A percentile compares a stretch with the other conserved stretches of the same genome.
These are phyloP conservation scores for Zoanthus sansibaricus DNA, from an alignment of 92 coral and sea anemone species.

Conservation along the genomic window DNA sequence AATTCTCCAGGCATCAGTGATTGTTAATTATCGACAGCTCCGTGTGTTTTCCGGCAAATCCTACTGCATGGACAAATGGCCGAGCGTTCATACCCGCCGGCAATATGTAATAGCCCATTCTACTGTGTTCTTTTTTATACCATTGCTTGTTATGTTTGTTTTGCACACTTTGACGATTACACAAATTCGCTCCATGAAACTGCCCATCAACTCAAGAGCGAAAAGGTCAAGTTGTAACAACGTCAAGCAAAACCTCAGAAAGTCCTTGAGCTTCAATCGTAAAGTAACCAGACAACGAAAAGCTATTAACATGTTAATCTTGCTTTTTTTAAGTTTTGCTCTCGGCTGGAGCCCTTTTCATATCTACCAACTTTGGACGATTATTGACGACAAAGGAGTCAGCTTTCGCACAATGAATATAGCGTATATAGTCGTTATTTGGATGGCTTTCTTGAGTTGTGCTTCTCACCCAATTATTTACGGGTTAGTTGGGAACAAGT, in stretches of 20 bases:
- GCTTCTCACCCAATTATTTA: conserved; percentile 82
- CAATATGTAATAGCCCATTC: conserved; percentile 60
- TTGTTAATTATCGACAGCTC: conserved; percentile 46
- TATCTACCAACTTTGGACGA: conserved; percentile 53
- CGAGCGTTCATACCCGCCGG: conserved; percentile 52
- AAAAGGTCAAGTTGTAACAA: background rate
- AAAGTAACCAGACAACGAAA: conserved; percentile 71
- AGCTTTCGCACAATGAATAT: conserved; percentile 47
- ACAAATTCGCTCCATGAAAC: conserved; percentile 58
- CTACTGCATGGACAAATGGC: conserved; percentile 69
- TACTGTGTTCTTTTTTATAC: conserved; percentile 66
- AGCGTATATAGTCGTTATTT: conserved; percentile 40
- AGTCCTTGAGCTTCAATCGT: conserved; percentile 20
- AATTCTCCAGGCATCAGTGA: conserved; percentile 61
- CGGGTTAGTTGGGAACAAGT: conserved; percentile 75
- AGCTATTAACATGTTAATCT: conserved; percentile 76
- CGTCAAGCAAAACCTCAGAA: background rate
- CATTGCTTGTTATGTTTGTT: conserved; percentile 66
- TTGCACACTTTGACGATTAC: conserved; percentile 74
- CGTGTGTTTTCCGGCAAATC: conserved; percentile 25
- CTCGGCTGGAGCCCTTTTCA: conserved; percentile 73
- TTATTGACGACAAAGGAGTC: background rate
- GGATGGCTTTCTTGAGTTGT: conserved; percentile 68
- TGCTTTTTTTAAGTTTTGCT: conserved; percentile 64
- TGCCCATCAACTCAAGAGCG: background rate